Evolutionary conservation across 2,888 invertebrate genomes (phyloP), one percentile per base, ranked within the genome.

Genomic region (Meteorus cinctellus): DNA sequence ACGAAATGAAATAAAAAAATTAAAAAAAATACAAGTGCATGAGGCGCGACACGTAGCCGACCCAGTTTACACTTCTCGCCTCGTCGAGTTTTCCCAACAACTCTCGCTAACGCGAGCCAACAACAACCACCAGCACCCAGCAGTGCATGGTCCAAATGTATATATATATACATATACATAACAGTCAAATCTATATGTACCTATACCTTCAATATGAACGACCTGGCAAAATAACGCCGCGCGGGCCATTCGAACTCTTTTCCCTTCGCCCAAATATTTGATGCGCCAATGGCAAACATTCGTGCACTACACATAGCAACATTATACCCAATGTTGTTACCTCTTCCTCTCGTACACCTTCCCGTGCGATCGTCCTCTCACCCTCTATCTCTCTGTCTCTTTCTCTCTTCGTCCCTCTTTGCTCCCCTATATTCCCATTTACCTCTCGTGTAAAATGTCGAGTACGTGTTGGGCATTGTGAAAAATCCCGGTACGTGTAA

Each of bases 221-320:
- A 70, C 55, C 60, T 72, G 63, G 51, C 72, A 72, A 55, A 8
- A 19, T 55, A 55, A 19, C 19, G 19, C 55, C 19, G 19, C 55
- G 19, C 63, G 16, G 31, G 14, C 41, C 27, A 31, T 51, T 51
- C 34, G 41, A 65, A 29, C 19, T 19, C 51, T 27, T 63, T 24
- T 41, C 41, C 12, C 41, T 41, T 41, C 41, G 41, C 36, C 60
- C 76, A 76, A 76, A 76, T 76, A 76, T 73, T 76, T 76, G 72
- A 76, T 76, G 76, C 72, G 29, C 68, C 41, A 68, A 76, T 68
- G 55, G 76, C 65, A 76, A 76, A 76, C 72, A 76, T 69, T 76
- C 45, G 59, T 51, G 68, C 36, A 8, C 19, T 55, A 8, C 24
- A 19, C 19, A 68, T 36, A 31, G 59, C 66, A 36, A 71, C 63